A percentile compares a stretch with the other conserved stretches of the same genome.
Evolutionary conservation across 1,140 invertebrate species (phyloP).

Genomic region (Ceratosolen solmsi): DNA sequence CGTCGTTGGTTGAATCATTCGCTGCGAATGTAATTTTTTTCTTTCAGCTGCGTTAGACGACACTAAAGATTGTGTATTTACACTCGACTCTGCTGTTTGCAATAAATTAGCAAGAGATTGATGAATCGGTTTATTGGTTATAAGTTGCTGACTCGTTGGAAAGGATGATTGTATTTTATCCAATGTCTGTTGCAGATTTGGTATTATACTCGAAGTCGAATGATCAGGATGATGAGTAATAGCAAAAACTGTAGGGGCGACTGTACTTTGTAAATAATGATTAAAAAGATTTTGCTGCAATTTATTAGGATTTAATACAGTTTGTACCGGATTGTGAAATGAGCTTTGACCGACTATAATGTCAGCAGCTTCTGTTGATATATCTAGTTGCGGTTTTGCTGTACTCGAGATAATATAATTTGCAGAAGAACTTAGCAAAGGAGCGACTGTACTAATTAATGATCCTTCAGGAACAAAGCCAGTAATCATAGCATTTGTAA

Average conservation of each 20-base stretch:
- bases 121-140: slow-evolving; percentile 62
- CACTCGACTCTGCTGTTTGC: slow-evolving; percentile 24
- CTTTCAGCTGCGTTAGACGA: slow-evolving; percentile 59
- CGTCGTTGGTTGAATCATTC: slow-evolving; percentile 10
- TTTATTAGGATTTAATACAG: slow-evolving; percentile 58
- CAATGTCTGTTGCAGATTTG: slow-evolving; percentile 57
- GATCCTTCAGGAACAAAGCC: slow-evolving; percentile 57
- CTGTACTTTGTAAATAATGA: slow-evolving; percentile 63
- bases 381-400: slow-evolving; percentile 28
- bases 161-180: slow-evolving; percentile 52
- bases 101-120: slow-evolving; percentile 58
- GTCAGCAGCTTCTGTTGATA: slow-evolving; percentile 61
- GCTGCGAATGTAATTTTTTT: slow-evolving; percentile 53
- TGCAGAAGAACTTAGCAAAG: slow-evolving; percentile 58
- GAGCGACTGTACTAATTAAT: slow-evolving; percentile 60
- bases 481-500: slow-evolving; percentile 66
- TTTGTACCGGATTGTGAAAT: slow-evolving; percentile 63
- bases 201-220: slow-evolving; percentile 52
- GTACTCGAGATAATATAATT: slow-evolving; percentile 49
- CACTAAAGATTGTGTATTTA: slow-evolving; percentile 38
- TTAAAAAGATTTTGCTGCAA: slow-evolving; percentile 58
- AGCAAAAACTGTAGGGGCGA: slow-evolving; percentile 62
- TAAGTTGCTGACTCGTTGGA: slow-evolving; percentile 59
- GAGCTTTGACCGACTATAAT: slow-evolving; percentile 67
- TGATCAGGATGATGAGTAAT: slow-evolving; percentile 58